phyloP scores from a whole-genome alignment of 1,140 invertebrate species.

The Metaphire vulgaris region DNA sequence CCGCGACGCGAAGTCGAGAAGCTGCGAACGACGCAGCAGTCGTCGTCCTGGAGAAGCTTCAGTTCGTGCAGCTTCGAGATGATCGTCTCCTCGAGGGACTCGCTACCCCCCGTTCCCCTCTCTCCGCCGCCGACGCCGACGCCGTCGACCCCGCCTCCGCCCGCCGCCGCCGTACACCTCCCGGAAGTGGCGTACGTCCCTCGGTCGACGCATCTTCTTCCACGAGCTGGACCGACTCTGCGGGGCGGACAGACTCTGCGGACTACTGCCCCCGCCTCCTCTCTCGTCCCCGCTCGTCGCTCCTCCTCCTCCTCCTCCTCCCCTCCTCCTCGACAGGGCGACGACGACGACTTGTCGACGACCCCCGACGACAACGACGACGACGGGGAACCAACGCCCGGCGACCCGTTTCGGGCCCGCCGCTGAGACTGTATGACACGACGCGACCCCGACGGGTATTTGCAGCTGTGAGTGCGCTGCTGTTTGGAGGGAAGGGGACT shows the following conservation, averaged over 20 bases:
- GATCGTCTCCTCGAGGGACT: slow-evolving; percentile 8
- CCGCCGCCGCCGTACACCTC: neutral
- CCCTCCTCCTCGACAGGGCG: neutral
- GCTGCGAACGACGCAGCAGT: slow-evolving; percentile 12
- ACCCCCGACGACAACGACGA: too few species aligned
- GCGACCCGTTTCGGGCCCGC: neutral
- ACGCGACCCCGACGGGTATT: neutral
- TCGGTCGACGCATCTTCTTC: slow-evolving; percentile 28
- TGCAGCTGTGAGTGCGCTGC: neutral
- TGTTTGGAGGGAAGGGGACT: neutral
- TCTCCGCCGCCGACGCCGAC: neutral
- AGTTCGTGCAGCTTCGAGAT: neutral
- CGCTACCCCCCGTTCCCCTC: neutral
- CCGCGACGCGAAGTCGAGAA: slow-evolving; percentile 16
- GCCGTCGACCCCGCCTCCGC: too few species aligned
- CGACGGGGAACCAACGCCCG: neutral
- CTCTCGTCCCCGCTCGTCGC: neutral
- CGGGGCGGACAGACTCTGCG: slow-evolving; percentile 16
- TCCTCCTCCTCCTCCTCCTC: neutral
- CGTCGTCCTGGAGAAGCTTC: slow-evolving; percentile 12
- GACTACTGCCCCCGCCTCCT: neutral
- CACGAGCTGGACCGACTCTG: slow-evolving; percentile 27
- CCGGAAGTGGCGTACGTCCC: slow-evolving; percentile 20
- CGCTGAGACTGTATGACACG: neutral
- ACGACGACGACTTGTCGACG: neutral